phyloP scores from a whole-genome alignment of 1,140 invertebrate species.

The Branchinecta lynchi region DNA sequence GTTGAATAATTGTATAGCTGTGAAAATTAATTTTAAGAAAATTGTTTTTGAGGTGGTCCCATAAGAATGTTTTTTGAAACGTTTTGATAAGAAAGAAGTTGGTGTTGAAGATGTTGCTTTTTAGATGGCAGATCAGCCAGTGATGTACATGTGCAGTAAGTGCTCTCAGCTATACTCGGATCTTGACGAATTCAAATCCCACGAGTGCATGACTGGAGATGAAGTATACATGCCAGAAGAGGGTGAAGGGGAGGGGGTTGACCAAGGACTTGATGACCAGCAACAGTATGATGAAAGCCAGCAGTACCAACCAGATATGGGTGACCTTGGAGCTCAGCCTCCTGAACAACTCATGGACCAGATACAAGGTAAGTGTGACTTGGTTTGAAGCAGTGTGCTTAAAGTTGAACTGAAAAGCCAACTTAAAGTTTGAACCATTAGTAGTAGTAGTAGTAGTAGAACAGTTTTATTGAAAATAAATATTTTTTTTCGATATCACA shows the following conservation, averaged over 20 bases:
- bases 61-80: no score
- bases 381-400: no score
- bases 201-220: background rate
- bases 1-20: no score
- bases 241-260: background rate
- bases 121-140: background rate
- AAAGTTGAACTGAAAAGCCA: no score
- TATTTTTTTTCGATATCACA: no score
- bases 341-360: background rate
- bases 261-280: background rate
- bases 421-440: no score
- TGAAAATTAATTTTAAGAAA: no score
- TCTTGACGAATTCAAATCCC: background rate
- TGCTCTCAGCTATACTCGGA: background rate
- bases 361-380: background rate
- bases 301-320: background rate
- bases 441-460: no score
- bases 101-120: no score
- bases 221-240: background rate
- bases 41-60: no score
- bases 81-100: no score
- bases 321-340: background rate
- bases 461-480: no score
- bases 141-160: constrained; percentile 4
- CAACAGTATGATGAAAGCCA: background rate